These are phyloP conservation scores for Brachypalpus laphriformis DNA, from an alignment of 2,888 invertebrate species.

Conservation along the genomic window DNA sequence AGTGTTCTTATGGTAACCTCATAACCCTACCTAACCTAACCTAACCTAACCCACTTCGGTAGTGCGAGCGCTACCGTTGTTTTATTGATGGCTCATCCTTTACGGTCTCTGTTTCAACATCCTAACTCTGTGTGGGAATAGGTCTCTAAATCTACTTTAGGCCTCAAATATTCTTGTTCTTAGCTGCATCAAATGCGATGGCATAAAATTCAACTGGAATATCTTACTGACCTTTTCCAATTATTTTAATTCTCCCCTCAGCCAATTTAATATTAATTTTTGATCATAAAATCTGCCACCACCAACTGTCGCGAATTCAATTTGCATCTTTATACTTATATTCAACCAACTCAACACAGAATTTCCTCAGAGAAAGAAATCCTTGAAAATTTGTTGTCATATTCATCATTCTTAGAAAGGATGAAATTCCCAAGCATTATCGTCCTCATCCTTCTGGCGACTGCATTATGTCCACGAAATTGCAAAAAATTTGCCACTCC, in stretches of 20 bases:
- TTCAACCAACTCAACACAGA: slow-evolving; percentile 4
- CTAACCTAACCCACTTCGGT: too few species aligned
- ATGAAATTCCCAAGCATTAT: not conserved
- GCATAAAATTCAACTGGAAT: too few species aligned
- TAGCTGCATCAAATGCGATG: too few species aligned
- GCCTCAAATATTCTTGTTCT: too few species aligned
- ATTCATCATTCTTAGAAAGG: not conserved
- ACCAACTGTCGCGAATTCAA: slow-evolving; percentile 54
- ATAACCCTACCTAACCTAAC: too few species aligned
- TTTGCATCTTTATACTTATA: slow-evolving; percentile 35
- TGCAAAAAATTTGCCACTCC: slow-evolving; percentile 27
- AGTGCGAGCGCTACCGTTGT: too few species aligned
- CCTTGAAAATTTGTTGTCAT: slow-evolving; percentile 16
- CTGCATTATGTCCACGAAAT: slow-evolving; percentile 3
- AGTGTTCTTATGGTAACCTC: too few species aligned
- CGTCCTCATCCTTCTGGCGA: not conserved
- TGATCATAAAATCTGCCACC: slow-evolving; percentile 17
- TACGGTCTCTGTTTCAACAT: too few species aligned
- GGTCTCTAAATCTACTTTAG: too few species aligned
- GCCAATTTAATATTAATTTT: not conserved
- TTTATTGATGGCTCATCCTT: too few species aligned
- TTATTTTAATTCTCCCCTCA: not conserved
- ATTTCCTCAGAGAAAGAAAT: not conserved
- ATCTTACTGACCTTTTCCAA: not conserved
- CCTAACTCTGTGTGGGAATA: too few species aligned